Evolutionary conservation across 1,140 invertebrate species (phyloP), one percentile per base, ranked within the genome.

Genomic region (Hormaphis cornu): DNA sequence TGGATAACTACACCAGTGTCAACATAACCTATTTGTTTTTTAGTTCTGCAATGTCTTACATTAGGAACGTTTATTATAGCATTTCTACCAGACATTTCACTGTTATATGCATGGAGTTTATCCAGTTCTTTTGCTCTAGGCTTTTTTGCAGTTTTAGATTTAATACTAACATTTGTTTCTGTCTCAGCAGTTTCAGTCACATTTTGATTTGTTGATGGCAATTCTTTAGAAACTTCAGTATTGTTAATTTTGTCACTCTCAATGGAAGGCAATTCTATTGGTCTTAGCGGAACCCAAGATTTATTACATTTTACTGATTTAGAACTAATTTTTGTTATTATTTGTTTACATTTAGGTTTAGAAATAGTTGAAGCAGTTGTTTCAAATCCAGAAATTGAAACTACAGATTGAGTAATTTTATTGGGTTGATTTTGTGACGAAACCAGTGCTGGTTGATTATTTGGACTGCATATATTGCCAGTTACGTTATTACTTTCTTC

Each of bases 81-180:
- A 3, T 33, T 3, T 50, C 26, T 26, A 16, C 50, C 58, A 61
- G 9, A 61, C 58, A 61, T 66, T 48, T 66, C 61, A 33, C 12
- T 66, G 24, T 50, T 66, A 35, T 66, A 24, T 26, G 61, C 61
- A 50, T 66, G 61, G 24, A 66, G 61, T 66, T 66, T 66, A 9
- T 66, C 61, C 35, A 66, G 50, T 30, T 66, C 61, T 58, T 58
- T 58, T 37, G 20, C 18, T 35, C 20, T 63, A 14, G 40, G 18
- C 7, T 63, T 66, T 48, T 35, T 66, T n/a, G n/a, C n/a, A 8
- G 37, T 6, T 14, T 48, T 42, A 50, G 42, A 22, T 50, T 50
- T 50, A 10, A 3, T 35, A 0, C 1, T 28, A 37, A 58, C 10
- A 24, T 58, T 58, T 40, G 18, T 3, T 24, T 40, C 33, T 16